phyloP scores from a whole-genome alignment of 2,888 invertebrate species.

The Philaethria dido region DNA sequence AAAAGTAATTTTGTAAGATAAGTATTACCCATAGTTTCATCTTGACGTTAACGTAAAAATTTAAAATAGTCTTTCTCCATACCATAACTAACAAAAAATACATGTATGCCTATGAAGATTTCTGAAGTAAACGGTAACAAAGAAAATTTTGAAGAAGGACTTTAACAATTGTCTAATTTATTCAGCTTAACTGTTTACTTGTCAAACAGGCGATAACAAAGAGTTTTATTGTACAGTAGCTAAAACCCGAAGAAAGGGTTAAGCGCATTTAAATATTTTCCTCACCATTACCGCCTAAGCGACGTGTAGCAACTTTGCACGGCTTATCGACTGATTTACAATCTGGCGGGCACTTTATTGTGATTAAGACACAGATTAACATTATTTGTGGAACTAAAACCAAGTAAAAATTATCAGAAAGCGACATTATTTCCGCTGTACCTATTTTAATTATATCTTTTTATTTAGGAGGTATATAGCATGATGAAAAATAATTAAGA shows the following conservation, averaged over 20 bases:
- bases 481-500: neutral
- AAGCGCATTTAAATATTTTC: conserved; percentile 32
- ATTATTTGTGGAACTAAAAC: conserved; percentile 11
- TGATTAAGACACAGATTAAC: conserved; percentile 13
- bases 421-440: too few species aligned
- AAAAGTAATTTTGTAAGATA: too few species aligned
- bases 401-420: neutral
- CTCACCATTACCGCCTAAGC: conserved; percentile 14
- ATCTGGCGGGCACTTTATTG: conserved; percentile 13
- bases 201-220: conserved; percentile 52
- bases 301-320: conserved; percentile 6
- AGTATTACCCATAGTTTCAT: too few species aligned
- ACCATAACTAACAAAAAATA: neutral
- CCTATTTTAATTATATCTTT: neutral
- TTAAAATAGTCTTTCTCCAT: neutral
- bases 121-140: conserved; percentile 12
- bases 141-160: conserved; percentile 21
- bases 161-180: conserved; percentile 46
- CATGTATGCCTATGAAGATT: neutral
- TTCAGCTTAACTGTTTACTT: conserved; percentile 48
- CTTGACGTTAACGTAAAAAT: too few species aligned
- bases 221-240: conserved; percentile 74
- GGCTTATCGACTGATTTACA: conserved; percentile 27
- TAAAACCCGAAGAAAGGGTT: conserved; percentile 64
- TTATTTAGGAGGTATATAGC: neutral